phyloP scores from a whole-genome alignment of 2,888 invertebrate species.

The Tethea ocularis region DNA sequence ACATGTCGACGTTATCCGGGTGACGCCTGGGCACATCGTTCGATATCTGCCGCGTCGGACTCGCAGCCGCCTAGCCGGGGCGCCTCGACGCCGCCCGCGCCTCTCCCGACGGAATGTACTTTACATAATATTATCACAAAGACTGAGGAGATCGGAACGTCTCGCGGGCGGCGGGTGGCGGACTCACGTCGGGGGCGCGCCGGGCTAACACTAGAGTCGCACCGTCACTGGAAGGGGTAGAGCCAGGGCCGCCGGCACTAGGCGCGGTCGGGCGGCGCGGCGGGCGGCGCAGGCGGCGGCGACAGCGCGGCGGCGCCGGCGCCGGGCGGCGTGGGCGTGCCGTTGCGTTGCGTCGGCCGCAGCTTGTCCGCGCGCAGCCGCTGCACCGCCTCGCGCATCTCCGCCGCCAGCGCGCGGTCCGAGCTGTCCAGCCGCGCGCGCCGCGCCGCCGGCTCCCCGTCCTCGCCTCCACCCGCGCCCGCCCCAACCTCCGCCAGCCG shows the following conservation, averaged over 20 bases:
- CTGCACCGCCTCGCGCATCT: slow-evolving; percentile 79
- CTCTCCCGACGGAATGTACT: slow-evolving; percentile 72
- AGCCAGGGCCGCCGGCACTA: slow-evolving; percentile 32
- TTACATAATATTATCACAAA: slow-evolving; percentile 78
- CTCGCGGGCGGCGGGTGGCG: slow-evolving; percentile 30
- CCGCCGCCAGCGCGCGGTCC: slow-evolving; percentile 72
- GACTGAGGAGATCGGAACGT: slow-evolving; percentile 64
- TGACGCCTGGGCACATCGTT: slow-evolving; percentile 5
- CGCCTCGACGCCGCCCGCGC: slow-evolving; percentile 21
- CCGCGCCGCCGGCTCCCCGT: slow-evolving; percentile 59
- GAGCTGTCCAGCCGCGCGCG: slow-evolving; percentile 82
- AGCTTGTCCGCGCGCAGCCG: slow-evolving; percentile 76
- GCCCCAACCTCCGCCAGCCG: slow-evolving; percentile 87
- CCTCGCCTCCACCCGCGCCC: slow-evolving; percentile 88
- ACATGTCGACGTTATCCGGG: neutral
- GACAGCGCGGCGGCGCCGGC: slow-evolving; percentile 41
- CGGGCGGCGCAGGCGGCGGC: slow-evolving; percentile 44
- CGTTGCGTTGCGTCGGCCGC: slow-evolving; percentile 70
- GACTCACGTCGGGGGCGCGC: slow-evolving; percentile 13
- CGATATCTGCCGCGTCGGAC: neutral
- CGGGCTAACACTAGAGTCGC: neutral
- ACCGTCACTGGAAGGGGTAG: neutral
- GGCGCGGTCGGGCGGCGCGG: slow-evolving; percentile 50
- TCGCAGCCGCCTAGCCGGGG: slow-evolving; percentile 13
- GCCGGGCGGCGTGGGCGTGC: slow-evolving; percentile 68